Conservation (phyloP, 2,797 vertebrate genomes). For the Xyrichtys novacula region DNA sequence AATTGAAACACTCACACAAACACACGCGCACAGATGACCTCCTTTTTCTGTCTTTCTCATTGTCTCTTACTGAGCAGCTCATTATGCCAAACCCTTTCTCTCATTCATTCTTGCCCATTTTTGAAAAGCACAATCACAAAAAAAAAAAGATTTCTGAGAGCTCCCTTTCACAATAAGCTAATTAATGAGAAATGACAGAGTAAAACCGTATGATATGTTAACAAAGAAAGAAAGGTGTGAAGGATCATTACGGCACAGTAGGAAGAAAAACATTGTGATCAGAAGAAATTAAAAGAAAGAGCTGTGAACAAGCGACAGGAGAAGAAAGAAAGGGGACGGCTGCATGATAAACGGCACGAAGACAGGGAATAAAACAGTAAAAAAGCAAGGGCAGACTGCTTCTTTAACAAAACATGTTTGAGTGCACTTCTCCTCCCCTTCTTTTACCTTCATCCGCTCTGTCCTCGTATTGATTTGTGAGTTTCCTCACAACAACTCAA, state of each 20-base stretch:
- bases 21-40: neutral
- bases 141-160: conserved; percentile 26
- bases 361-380: conserved; percentile 5
- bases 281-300: conserved; percentile 21
- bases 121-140: conserved; percentile 18
- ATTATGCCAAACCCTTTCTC: conserved; percentile 21
- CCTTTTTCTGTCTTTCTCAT: conserved; percentile 7
- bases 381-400: neutral
- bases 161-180: conserved; percentile 22
- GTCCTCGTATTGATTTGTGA: conserved; percentile 16
- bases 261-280: conserved; percentile 22
- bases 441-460: neutral
- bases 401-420: neutral
- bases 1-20: no score
- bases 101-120: conserved; percentile 19
- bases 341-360: neutral
- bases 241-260: neutral
- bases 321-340: neutral
- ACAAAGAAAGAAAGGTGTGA: conserved; percentile 19
- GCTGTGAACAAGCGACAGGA: neutral
- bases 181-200: conserved; percentile 23
- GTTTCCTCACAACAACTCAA: conserved; percentile 25
- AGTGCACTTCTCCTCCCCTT: neutral
- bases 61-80: conserved; percentile 21
- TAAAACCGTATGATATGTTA: conserved; percentile 23